phyloP scores from a whole-genome alignment of 2,888 invertebrate species.

The Diabrotica balteata region DNA sequence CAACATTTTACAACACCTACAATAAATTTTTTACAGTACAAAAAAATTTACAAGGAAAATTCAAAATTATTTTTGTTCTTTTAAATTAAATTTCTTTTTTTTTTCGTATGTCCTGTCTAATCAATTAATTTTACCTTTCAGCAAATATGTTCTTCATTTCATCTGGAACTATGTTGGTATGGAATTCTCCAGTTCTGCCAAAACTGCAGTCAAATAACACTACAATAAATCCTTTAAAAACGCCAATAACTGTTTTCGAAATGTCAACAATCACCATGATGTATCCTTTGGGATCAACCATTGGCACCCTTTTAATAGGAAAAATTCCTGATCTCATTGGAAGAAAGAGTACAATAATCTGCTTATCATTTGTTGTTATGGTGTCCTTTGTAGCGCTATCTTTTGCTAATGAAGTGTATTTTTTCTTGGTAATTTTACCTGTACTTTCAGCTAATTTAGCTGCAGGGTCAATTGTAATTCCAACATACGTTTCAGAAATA shows the following conservation, averaged over 20 bases:
- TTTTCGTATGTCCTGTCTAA: not conserved
- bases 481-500: conserved; percentile 87
- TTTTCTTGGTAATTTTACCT: not conserved
- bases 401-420: conserved; percentile 28
- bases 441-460: conserved; percentile 2
- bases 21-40: too few species aligned
- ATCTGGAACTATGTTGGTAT: conserved; percentile 58
- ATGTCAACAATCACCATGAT: conserved; percentile 14
- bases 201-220: conserved; percentile 35
- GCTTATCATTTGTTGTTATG: conserved; percentile 69
- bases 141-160: conserved; percentile 58
- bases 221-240: conserved; percentile 49
- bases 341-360: conserved; percentile 71
- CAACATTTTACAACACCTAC: too few species aligned
- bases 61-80: not conserved
- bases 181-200: conserved; percentile 52
- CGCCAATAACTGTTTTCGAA: conserved; percentile 38
- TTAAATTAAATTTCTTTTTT: not conserved
- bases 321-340: conserved; percentile 57
- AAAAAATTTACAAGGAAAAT: too few species aligned
- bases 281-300: conserved; percentile 30
- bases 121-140: conserved; percentile 38
- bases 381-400: conserved; percentile 53
- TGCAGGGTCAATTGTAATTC: conserved; percentile 48
- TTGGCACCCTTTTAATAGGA: conserved; percentile 33